These are phyloP conservation scores for Conger conger DNA, from an alignment of 2,113 vertebrate species.

Conservation along the genomic window DNA sequence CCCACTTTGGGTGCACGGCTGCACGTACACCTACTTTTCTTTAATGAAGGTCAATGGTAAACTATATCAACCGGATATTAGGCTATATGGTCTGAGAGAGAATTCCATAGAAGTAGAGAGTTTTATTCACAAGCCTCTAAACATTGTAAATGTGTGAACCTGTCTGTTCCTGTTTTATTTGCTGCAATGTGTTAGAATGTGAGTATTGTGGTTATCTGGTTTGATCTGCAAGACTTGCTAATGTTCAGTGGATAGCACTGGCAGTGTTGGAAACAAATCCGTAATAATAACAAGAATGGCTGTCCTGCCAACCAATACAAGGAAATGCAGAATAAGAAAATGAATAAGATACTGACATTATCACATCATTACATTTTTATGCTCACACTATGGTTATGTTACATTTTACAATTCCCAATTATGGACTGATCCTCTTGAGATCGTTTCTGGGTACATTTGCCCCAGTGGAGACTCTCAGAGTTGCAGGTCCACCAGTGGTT, in stretches of 20 bases:
- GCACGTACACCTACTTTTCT: no score
- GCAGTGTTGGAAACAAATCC: constrained; percentile 22
- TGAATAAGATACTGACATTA: neutral
- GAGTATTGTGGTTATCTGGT: neutral
- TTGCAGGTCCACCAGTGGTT: neutral
- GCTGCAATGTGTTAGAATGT: constrained; percentile 20
- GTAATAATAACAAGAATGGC: constrained; percentile 3
- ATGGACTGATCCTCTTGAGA: neutral
- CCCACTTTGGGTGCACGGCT: no score
- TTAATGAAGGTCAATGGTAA: no score
- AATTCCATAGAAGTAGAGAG: neutral
- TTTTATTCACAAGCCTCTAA: neutral
- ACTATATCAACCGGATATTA: neutral
- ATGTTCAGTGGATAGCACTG: constrained; percentile 24
- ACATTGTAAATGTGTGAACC: constrained; percentile 10
- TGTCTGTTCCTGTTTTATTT: constrained; percentile 20
- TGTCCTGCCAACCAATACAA: neutral
- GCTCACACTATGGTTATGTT: neutral
- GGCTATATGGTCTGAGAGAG: neutral
- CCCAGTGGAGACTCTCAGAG: neutral
- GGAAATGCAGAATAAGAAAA: neutral
- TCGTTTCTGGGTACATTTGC: neutral
- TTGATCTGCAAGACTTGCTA: constrained; percentile 32
- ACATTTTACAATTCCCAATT: neutral
- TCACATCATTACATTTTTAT: neutral